phyloP scores from a whole-genome alignment of 2,888 invertebrate genomes.

The Epirrhoe tristata region DNA sequence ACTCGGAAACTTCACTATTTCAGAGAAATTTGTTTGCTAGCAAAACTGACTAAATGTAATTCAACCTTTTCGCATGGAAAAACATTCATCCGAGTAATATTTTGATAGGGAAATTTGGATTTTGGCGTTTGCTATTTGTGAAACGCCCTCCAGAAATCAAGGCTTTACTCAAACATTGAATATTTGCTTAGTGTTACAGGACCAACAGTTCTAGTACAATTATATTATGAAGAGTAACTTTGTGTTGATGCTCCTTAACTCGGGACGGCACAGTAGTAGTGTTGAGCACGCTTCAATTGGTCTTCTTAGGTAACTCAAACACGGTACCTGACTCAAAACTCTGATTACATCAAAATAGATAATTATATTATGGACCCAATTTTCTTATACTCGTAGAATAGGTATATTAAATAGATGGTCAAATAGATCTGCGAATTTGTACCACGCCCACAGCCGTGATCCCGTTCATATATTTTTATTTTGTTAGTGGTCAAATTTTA shows the following conservation, averaged over 20 bases:
- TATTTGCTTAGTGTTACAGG: conserved; percentile 7
- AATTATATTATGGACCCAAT: too few species aligned
- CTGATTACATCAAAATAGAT: too few species aligned
- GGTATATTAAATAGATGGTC: too few species aligned
- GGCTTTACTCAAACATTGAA: conserved; percentile 1
- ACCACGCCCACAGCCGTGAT: too few species aligned
- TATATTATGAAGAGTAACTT: neutral
- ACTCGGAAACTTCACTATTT: neutral
- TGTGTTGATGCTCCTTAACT: neutral
- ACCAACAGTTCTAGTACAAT: neutral
- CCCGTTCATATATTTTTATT: too few species aligned
- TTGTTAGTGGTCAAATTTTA: too few species aligned
- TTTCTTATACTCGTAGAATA: too few species aligned
- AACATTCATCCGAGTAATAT: conserved; percentile 2
- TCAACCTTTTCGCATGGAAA: conserved; percentile 2
- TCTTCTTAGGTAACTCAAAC: too few species aligned
- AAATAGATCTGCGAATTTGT: too few species aligned
- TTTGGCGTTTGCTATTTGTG: conserved; percentile 4
- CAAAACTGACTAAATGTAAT: conserved; percentile 2
- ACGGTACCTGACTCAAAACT: neutral
- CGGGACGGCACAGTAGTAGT: neutral
- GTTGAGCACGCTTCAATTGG: neutral
- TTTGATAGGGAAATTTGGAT: conserved; percentile 14
- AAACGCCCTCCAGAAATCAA: conserved; percentile 4
- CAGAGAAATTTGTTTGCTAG: neutral